Percentiles rank a stretch among this genome's conserved stretches.
phyloP scores from a whole-genome alignment of 2,888 invertebrate genomes.

The Neoascia interrupta region DNA sequence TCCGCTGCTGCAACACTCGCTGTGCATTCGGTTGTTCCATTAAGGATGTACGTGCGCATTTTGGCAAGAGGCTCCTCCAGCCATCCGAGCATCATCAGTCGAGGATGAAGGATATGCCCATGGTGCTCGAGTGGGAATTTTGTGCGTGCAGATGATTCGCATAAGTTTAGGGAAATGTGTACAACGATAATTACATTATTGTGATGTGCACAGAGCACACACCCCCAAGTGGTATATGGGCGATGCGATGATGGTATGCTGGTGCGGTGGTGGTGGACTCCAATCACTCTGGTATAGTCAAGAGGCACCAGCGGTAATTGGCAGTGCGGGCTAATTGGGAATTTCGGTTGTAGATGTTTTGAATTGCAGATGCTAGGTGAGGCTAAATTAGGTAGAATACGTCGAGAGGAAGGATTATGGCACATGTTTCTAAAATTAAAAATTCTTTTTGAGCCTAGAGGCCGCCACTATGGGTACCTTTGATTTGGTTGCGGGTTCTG shows the following conservation, averaged over 20 bases:
- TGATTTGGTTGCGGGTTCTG: no score
- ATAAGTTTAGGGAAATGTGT: constrained; percentile 67
- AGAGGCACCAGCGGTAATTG: constrained; percentile 62
- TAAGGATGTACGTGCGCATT: constrained; percentile 41
- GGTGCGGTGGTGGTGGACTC: constrained; percentile 1
- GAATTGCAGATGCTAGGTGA: constrained; percentile 62
- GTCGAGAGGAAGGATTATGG: constrained; percentile 13
- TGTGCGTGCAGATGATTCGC: constrained; percentile 62
- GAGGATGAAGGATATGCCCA: constrained; percentile 52
- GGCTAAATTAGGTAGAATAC: constrained; percentile 48
- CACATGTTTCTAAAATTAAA: constrained; percentile 46
- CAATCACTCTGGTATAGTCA: constrained; percentile 24
- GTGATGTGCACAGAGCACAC: constrained; percentile 47
- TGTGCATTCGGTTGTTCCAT: constrained; percentile 38
- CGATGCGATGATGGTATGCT: neutral
- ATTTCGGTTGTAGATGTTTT: constrained; percentile 60
- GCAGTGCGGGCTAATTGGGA: constrained; percentile 66
- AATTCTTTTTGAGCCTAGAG: constrained; percentile 64
- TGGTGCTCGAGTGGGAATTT: constrained; percentile 51
- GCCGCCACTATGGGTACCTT: no score
- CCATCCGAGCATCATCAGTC: constrained; percentile 10
- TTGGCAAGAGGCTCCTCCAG: constrained; percentile 32
- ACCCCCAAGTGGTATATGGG: neutral
- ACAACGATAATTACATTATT: constrained; percentile 69
- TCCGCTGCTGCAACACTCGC: constrained; percentile 13